Base-by-base conservation (phyloP, 2,113 vertebrate species). In the Lasiurus borealis region DNA sequence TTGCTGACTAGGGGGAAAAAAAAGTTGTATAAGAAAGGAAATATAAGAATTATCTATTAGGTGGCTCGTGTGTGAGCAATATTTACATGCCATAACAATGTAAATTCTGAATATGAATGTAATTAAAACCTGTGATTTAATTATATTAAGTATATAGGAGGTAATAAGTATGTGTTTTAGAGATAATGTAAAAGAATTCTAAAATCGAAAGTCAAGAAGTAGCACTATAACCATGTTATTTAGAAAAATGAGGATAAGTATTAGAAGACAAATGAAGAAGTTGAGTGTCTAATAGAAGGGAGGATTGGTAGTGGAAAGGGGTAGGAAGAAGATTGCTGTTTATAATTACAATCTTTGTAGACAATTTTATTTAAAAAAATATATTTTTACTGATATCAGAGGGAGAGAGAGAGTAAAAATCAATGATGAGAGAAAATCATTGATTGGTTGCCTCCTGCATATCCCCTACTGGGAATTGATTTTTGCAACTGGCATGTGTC, bases 111-210 rank as follows among this genome's bases (percentile, higher is more conserved):
- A n/a, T 83, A 52, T 62, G 88, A 54, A 66, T 88, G 50, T 50
- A 92, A 48, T 50, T 81, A 52, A 95, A 57, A 80, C 23, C 73
- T 91, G 29, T 80, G 36, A 40, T 71, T 71, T 88, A 59, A 31
- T 46, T 68, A 0, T 48, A 18, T 50, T 82, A 46, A 62, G 46
- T 66, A 54, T 10, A 54, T 46, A 31, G 40, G 11, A 75, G 31
- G 34, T 21, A 23, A 36, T 66, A 77, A 52, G 15, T 81, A 54
- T 34, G 48, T 84, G 27, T 83, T 85, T 90, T 78, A 66, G 18
- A 27, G 46, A 19, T 90, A 59, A 34, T 54, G 11, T 71, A 78
- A 78, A 90, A 88, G 23, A 85, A 81, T 85, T 94, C 21, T 18
- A 75, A 69, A 59, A 25, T 69, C 25, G 2, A 34, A 95, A 91